A percentile compares a stretch with the other conserved stretches of the same genome.
Evolutionary conservation across 2,888 invertebrate species (phyloP).

Genomic region (Notodonta ziczac): DNA sequence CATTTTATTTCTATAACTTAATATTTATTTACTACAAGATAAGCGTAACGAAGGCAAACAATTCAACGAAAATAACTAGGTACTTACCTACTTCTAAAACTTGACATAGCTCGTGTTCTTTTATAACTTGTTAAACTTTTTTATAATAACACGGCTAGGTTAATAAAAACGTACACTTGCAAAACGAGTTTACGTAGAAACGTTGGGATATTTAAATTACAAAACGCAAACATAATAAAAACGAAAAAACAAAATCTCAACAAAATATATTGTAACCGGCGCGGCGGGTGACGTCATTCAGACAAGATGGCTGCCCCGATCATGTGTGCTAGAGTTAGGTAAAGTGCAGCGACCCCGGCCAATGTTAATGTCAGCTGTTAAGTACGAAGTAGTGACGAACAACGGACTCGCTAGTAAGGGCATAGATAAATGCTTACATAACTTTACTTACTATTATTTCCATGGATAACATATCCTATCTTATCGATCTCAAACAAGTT

Average conservation of each 20-base stretch:
- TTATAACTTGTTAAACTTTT: no score
- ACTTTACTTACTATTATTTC: conserved; percentile 2
- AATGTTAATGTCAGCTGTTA: conserved; percentile 75
- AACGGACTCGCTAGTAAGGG: conserved; percentile 9
- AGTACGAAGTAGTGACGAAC: conserved; percentile 43
- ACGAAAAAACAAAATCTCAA: conserved; percentile 32
- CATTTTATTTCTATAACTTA: no score
- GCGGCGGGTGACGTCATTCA: conserved; percentile 54
- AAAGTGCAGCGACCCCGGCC: conserved; percentile 68
- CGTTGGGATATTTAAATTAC: conserved; percentile 31
- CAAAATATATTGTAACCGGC: conserved; percentile 45
- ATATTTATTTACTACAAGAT: no score
- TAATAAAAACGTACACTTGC: not conserved
- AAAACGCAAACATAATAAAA: conserved; percentile 29
- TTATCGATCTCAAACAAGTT: conserved; percentile 2
- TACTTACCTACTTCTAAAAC: no score
- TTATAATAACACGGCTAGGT: no score
- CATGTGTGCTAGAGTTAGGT: conserved; percentile 59
- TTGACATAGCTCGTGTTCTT: no score
- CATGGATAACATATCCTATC: not conserved
- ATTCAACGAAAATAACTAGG: no score
- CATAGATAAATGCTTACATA: conserved; percentile 6
- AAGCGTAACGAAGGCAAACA: no score
- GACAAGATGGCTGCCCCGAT: conserved; percentile 59
- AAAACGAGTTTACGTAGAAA: not conserved